phyloP scores from a whole-genome alignment of 2,113 vertebrate genomes.

The Salvelinus alpinus region DNA sequence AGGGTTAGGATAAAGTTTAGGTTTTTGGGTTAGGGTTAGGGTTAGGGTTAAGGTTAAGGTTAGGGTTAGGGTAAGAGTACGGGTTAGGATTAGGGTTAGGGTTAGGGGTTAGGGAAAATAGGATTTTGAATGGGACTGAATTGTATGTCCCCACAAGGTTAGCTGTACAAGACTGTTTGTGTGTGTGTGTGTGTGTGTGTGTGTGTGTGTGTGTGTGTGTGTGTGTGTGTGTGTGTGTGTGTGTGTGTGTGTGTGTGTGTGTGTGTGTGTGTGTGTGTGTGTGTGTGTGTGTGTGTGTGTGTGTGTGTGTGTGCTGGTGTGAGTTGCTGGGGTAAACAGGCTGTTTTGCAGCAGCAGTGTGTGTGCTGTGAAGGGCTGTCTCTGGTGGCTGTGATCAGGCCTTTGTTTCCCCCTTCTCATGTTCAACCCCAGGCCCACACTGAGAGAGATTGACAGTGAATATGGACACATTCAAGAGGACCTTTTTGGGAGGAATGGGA shows the following conservation, averaged over 20 bases:
- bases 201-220: too few species aligned
- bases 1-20: too few species aligned
- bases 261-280: not conserved
- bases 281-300: not conserved
- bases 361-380: slow-evolving; percentile 24
- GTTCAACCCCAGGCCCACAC: not conserved
- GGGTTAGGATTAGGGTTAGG: too few species aligned
- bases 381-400: slow-evolving; percentile 12
- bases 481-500: not conserved
- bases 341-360: slow-evolving; percentile 7
- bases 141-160: too few species aligned
- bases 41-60: too few species aligned
- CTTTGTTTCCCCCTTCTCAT: slow-evolving; percentile 4
- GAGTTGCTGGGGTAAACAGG: slow-evolving; percentile 9
- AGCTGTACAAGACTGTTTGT: too few species aligned
- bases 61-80: too few species aligned
- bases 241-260: too few species aligned
- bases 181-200: too few species aligned
- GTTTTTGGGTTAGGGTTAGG: too few species aligned
- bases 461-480: not conserved
- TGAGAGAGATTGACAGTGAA: not conserved
- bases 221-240: not conserved
- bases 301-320: slow-evolving; percentile 17
- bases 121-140: too few species aligned
- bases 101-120: too few species aligned